Evolutionary conservation across 2,797 vertebrate species (phyloP), one percentile per base, ranked within the genome.

Genomic region (Xyrichtys novacula): DNA sequence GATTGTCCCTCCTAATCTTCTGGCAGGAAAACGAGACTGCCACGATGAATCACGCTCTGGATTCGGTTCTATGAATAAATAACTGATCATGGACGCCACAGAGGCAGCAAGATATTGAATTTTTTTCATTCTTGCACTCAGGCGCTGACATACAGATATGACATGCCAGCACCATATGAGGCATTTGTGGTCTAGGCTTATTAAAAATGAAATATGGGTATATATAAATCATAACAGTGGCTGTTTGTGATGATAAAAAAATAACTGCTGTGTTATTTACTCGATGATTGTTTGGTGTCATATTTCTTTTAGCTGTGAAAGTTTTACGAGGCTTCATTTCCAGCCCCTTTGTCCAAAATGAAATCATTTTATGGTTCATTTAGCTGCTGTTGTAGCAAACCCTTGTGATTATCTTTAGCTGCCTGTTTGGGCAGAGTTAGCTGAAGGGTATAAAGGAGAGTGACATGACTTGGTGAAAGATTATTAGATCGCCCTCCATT

Each of bases 1-100:
- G 64, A 85, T 85, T 88, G 83, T 81, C 78, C 69, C 64, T 79
- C 74, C 74, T 80, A 85, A 88, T 91, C 80, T 87, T 71, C 63
- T 22, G 78, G 78, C 76, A 74, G 58, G 57, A 34, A 36, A 74
- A 84, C 80, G 71, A 65, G 55, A 46, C 72, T 64, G 75, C 81
- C 68, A 64, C 23, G 1, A 72, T 81, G 76, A 89, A 86, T 87
- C 79, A 76, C 0, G 16, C 55, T 61, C 74, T 46, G 43, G 42
- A 74, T 64, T 77, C 58, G 3, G 57, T 53, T 71, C 74, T 75
- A 57, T 80, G 64, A 85, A 88, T 87, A 85, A 85, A 85, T 88
- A 86, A 85, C 38, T 77, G 20, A 78, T 59, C 54, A 48, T 7
- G 16, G 49, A 43, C 3, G 46, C 60, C 31, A 63, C 2, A 0